Base-by-base conservation (phyloP, 2,113 vertebrate species). In the Dinomys branickii region DNA sequence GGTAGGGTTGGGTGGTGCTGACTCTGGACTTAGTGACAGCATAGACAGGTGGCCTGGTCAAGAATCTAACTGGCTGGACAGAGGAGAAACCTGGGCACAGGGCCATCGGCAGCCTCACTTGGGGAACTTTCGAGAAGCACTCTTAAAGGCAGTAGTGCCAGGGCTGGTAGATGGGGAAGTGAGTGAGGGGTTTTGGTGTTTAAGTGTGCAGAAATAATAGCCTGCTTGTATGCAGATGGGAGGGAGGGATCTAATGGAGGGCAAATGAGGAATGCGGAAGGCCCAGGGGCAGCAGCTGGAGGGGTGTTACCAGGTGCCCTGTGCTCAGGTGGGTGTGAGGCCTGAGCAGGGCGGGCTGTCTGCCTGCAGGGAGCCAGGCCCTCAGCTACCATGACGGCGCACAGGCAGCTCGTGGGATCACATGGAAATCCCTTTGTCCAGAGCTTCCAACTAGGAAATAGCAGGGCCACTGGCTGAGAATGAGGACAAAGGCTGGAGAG, bases 391-490 rank as follows among this genome's bases (percentile, higher is more conserved):
- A 13, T 9, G 54, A 30, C 50, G 28, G 24, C 7, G 0, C 14
- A 1, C 5, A 19, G 58, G 61, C 20, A 61, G 7, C 1, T 1
- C 0, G 5, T 7, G 14, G 44, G 50, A 2, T 13, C 19, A 3
- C 63, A 38, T 2, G 41, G 71, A 38, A 16, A n/a, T 44, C 11
- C 63, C 71, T 96, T 6, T 61, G 41, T 30, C 82, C 35, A 41
- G 58, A 38, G 56, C 56, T 35, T 26, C 44, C 50, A 22, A 35
- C 5, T 0, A 19, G 61, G 75, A 26, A 56, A 50, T 13, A 41
- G 69, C 14, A 69, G 4, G 30, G n/a, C 56, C 13, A 2, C 14
- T 6, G 47, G 91, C 84, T 47, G 41, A 67, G 91, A 26, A 1
- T 0, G 22, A 54, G 41, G 69, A 3, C 30, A 38, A 12, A 17